Evolutionary conservation across 2,888 invertebrate species (phyloP), one percentile per base, ranked within the genome.

Genomic region (Drosophila paranaensis): DNA sequence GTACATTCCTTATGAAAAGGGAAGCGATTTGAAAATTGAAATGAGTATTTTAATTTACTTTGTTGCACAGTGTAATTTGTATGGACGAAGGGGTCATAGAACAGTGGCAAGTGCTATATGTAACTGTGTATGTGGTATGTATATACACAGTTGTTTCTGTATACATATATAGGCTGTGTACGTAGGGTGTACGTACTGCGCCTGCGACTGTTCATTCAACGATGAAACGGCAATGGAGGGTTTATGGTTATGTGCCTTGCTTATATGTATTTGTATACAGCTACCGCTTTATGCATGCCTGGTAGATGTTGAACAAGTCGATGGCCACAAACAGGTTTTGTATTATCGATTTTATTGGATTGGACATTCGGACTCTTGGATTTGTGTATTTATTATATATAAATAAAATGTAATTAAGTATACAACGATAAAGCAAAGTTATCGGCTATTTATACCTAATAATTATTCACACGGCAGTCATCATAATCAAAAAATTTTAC

Each of bases 241-340:
- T 50, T 50, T 11, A 11, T 48, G 30, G 8, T 30, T 48, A n/a
- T 48, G n/a, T 11, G 48, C n/a, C 16, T 16, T 50, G 11, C 33
- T 42, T 33, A 16, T 48, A 11, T 48, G 10, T 33, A 50, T 2
- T 6, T 11, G n/a, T 3, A 6, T n/a, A n/a, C 50, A 61, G 45
- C 56, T 75, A 65, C 27, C 65, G 45, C 43, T 66, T 87, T 77
- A 84, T 90, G 90, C 46, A 46, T 66, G 82, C 91, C 91, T 91
- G 90, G 86, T 91, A 82, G 55, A 87, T 85, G 79, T 81, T 89
- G 81, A 91, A 89, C 88, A 88, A 91, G 89, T 90, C 91, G 90
- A 91, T 91, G 90, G 80, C 90, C 88, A 76, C 81, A 72, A 89
- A 90, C 33, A n/a, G 11, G 33, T 82, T 81, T 79, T 72, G 56